Evolutionary conservation across 2,113 vertebrate species (phyloP).

Genomic region (Oreotrochilus melanogaster): DNA sequence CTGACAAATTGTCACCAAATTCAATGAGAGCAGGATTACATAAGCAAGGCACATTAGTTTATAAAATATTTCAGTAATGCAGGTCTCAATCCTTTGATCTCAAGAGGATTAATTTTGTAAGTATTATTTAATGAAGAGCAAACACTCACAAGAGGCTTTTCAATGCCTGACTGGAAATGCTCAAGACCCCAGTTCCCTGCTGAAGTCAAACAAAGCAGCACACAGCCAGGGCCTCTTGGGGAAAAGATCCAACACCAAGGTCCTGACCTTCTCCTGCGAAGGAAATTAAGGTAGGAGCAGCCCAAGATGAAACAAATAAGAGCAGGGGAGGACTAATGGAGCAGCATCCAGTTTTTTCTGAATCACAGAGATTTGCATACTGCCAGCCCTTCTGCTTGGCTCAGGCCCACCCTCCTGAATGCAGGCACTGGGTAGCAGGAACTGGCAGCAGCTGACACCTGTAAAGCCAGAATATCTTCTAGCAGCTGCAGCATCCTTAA

Average conservation of each 20-base stretch:
- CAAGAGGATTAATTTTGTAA: background rate
- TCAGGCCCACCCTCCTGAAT: background rate
- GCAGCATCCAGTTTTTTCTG: background rate
- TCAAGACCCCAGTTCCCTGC: background rate
- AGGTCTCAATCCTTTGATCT: conserved; percentile 24
- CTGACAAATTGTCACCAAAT: conserved; percentile 21
- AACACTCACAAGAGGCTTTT: conserved; percentile 4
- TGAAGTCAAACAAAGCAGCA: conserved; percentile 1
- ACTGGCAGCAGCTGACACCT: background rate
- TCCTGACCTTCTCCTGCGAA: background rate
- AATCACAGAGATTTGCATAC: accelerated
- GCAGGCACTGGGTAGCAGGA: background rate
- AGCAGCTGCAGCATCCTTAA: background rate
- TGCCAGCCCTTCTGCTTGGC: background rate
- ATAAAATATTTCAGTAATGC: conserved; percentile 17
- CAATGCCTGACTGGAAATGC: background rate
- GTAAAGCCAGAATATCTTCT: background rate
- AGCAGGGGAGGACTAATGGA: background rate
- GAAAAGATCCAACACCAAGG: background rate
- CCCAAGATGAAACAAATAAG: background rate
- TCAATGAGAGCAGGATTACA: background rate
- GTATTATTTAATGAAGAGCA: conserved; percentile 2
- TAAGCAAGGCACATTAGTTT: background rate
- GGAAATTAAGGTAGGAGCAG: conserved; percentile 7
- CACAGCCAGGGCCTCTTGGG: background rate